These are phyloP conservation scores for Macaria notata DNA, from an alignment of 2,888 invertebrate genomes.

Conservation along the genomic window DNA sequence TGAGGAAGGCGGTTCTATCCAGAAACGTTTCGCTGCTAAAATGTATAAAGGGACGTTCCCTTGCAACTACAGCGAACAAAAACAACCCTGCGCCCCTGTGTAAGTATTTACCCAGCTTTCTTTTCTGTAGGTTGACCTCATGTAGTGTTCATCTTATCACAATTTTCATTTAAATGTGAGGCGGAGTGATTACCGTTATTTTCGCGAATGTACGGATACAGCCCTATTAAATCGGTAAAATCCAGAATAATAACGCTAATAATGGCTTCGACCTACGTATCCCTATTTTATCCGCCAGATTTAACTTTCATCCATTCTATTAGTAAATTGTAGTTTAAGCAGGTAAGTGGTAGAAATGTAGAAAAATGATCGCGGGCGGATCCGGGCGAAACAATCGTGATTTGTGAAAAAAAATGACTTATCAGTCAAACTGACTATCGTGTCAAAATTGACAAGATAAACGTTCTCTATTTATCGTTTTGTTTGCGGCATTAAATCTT, in stretches of 20 bases:
- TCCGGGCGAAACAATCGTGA: background rate
- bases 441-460: constrained; percentile 3
- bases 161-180: background rate
- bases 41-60: constrained; percentile 58
- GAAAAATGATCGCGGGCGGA: no score
- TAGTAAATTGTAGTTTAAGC: background rate
- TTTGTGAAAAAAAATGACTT: constrained; percentile 6
- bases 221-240: constrained; percentile 4
- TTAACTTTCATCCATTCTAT: no score
- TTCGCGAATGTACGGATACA: background rate
- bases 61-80: constrained; percentile 53
- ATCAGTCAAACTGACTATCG: constrained; percentile 2
- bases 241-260: background rate
- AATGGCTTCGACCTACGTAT: no score
- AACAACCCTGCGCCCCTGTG: constrained; percentile 51
- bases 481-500: no score
- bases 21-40: constrained; percentile 62
- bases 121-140: background rate
- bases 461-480: no score
- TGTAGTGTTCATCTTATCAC: background rate
- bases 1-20: constrained; percentile 62
- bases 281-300: no score
- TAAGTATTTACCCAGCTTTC: constrained; percentile 44
- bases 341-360: constrained; percentile 15
- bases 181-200: constrained; percentile 1